Evolutionary conservation across 53 echinoderm and acorn worm species (phyloP), one percentile per base, ranked within the genome.

Genomic region (Crossaster papposus): DNA sequence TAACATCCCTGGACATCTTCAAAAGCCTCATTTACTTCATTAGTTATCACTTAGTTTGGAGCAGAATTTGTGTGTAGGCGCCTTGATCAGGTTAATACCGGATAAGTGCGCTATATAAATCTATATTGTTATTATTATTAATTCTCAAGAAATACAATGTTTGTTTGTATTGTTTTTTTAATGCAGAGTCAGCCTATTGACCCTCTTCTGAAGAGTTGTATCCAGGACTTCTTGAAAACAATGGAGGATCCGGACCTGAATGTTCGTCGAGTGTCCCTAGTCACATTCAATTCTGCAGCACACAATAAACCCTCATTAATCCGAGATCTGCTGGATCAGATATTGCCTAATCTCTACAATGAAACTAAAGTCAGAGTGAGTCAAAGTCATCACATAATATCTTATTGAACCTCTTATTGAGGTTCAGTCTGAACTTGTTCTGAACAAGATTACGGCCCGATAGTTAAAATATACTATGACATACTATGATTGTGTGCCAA

Each of bases 311-410:
- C 99, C 14, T 94, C 94, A 32, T 93, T 98, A 18, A 92, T 98
- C 65, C 90, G 96, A 87, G 99, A 98, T 71, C 90, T 96, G 36
- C 83, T 98, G 54, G 99, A 98, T 76, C 90, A 92, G 12, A 93
- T 96, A 72, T 83, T 96, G 44, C 96, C 96, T 31, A 93, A 96
- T 51, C 92, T 98, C 30, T 98, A 98, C 91, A 96, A 96, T 89
- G 99, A 98, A 88, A 96, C 96, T 24, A 97, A 98, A 91, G 99
- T 98, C 90, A 98, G 96, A 94, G 96, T 96, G 65, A 88, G 96
- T 78, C 24, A 30, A 15, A 36, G n/a, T n/a, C n/a, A n/a, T n/a
- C n/a, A n/a, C n/a, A n/a, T n/a, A n/a, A n/a, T n/a, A n/a, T n/a
- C n/a, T n/a, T n/a, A n/a, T n/a, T n/a, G n/a, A 44, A 9, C 5